Evolutionary conservation across 2,888 invertebrate species (phyloP).

Genomic region (Pasiphila rectangulata): DNA sequence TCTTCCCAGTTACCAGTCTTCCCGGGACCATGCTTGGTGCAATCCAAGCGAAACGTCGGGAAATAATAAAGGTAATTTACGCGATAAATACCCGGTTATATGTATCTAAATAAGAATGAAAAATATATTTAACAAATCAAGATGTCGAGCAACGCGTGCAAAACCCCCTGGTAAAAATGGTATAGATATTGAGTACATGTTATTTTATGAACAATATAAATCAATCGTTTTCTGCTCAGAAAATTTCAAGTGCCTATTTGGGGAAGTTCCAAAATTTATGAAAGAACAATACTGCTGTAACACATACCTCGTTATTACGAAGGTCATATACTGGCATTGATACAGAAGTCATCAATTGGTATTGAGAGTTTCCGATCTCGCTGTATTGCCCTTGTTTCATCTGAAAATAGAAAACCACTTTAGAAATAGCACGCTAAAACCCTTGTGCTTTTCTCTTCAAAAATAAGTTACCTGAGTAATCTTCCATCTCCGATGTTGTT

Average conservation of each 20-base stretch:
- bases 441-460: neutral
- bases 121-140: too few species aligned
- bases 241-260: constrained; percentile 20
- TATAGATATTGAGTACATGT: too few species aligned
- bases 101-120: constrained; percentile 3
- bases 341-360: constrained; percentile 94
- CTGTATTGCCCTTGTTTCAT: constrained; percentile 83
- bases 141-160: too few species aligned
- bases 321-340: constrained; percentile 96
- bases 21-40: too few species aligned
- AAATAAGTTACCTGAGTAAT: constrained; percentile 58
- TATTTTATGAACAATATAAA: constrained; percentile 4
- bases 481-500: constrained; percentile 82
- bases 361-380: constrained; percentile 82
- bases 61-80: too few species aligned
- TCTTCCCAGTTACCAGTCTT: too few species aligned
- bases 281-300: constrained; percentile 2
- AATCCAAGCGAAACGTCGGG: too few species aligned
- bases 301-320: constrained; percentile 89
- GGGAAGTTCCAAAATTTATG: constrained; percentile 18
- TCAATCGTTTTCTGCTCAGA: constrained; percentile 19
- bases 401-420: constrained; percentile 46
- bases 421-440: neutral
- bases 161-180: too few species aligned
- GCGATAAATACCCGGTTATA: too few species aligned